Evolutionary conservation across 2,888 invertebrate genomes (phyloP).

Genomic region (Pammene aurita): DNA sequence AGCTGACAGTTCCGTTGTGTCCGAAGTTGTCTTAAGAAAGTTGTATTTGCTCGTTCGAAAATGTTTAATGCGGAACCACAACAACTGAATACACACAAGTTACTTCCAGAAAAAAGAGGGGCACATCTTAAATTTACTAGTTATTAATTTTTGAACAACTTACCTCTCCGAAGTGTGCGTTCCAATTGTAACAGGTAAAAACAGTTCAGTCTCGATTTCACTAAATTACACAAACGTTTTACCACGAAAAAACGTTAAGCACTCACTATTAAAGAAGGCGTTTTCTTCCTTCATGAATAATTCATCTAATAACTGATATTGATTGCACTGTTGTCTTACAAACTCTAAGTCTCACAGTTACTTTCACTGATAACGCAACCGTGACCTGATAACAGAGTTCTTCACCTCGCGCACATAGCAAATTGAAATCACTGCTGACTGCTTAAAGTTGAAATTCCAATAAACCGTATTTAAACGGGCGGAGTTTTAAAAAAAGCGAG

Average conservation of each 20-base stretch:
- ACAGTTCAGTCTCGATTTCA: conserved; percentile 28
- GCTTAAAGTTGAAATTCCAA: conserved; percentile 19
- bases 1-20: no score
- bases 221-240: conserved; percentile 28
- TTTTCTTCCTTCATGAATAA: conserved; percentile 56
- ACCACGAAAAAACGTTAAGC: conserved; percentile 10
- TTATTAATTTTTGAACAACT: conserved; percentile 4
- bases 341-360: conserved; percentile 21
- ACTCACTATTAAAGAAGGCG: conserved; percentile 49
- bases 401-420: conserved; percentile 2
- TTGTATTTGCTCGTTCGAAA: no score
- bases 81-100: no score
- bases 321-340: conserved; percentile 48
- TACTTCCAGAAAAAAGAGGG: no score
- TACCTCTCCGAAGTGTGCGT: conserved; percentile 8
- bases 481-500: conserved; percentile 43
- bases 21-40: no score
- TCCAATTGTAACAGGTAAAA: conserved; percentile 11
- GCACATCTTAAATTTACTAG: not conserved
- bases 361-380: conserved; percentile 35
- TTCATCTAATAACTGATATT: conserved; percentile 55
- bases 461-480: conserved; percentile 14
- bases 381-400: conserved; percentile 20
- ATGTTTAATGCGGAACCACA: no score
- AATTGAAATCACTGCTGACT: not conserved